phyloP scores from a whole-genome alignment of 2,113 vertebrate genomes.

The Phalacrocorax brasilianus region DNA sequence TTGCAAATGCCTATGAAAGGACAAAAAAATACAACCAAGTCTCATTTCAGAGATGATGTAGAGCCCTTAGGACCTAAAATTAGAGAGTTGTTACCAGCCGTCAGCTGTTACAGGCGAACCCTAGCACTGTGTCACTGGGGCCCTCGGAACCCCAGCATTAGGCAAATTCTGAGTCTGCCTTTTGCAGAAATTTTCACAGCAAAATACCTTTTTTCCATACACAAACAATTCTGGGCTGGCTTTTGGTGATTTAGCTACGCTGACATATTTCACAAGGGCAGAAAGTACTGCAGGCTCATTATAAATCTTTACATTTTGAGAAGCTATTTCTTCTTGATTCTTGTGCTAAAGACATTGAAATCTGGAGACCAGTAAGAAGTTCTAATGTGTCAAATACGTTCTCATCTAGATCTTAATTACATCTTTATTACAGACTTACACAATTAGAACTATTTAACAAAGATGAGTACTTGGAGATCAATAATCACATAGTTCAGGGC shows the following conservation, averaged over 20 bases:
- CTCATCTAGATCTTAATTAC: not conserved
- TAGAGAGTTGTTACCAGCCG: not conserved
- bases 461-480: not conserved
- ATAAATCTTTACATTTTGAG: not conserved
- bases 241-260: not conserved
- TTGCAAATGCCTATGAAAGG: not conserved
- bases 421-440: not conserved
- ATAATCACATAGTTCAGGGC: not conserved
- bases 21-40: not conserved
- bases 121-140: not conserved
- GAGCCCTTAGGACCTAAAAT: not conserved
- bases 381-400: not conserved
- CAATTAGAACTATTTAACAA: not conserved
- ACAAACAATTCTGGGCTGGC: not conserved
- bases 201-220: not conserved
- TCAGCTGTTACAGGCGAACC: not conserved
- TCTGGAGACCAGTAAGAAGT: not conserved
- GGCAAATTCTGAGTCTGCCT: not conserved
- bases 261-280: not conserved
- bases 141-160: not conserved
- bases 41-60: not conserved
- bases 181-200: not conserved
- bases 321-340: not conserved
- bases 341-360: not conserved
- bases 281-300: not conserved